phyloP scores from a whole-genome alignment of 2,113 vertebrate species.

The Cebus imitator region DNA sequence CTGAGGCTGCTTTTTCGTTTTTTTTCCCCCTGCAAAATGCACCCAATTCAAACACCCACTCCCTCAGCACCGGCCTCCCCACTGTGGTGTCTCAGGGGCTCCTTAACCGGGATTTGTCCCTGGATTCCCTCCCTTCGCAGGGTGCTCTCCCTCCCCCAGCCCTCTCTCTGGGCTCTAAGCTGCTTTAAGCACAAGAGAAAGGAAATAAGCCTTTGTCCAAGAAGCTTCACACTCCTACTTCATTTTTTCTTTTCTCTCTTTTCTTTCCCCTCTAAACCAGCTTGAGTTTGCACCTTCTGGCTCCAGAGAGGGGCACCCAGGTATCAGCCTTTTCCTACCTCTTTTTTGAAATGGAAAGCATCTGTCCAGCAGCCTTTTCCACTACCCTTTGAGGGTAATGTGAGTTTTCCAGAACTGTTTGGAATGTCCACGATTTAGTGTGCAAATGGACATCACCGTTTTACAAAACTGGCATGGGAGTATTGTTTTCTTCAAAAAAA shows the following conservation, averaged over 20 bases:
- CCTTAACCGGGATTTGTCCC: constrained; percentile 81
- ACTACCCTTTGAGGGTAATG: background rate
- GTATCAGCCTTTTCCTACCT: constrained; percentile 46
- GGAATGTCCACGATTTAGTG: background rate
- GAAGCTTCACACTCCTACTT: background rate
- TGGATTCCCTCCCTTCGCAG: constrained; percentile 75
- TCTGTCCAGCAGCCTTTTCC: background rate
- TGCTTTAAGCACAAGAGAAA: constrained; percentile 84
- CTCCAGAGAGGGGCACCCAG: constrained; percentile 46
- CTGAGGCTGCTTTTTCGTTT: background rate
- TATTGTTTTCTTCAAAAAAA: background rate
- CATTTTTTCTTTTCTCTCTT: background rate
- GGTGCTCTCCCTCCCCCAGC: background rate
- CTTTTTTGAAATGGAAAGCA: background rate
- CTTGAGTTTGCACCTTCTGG: constrained; percentile 26
- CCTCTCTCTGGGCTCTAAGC: constrained; percentile 41
- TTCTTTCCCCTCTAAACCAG: constrained; percentile 1
- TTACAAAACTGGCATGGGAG: background rate
- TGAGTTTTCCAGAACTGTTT: background rate
- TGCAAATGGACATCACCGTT: background rate
- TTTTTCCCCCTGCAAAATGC: constrained; percentile 79
- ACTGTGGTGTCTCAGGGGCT: constrained; percentile 83
- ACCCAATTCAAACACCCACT: background rate
- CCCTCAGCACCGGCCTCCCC: background rate
- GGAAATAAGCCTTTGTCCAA: background rate